Percentiles rank a stretch among this genome's conserved stretches.
phyloP scores from a whole-genome alignment of 2,888 invertebrate genomes.

The Acronicta aceris region DNA sequence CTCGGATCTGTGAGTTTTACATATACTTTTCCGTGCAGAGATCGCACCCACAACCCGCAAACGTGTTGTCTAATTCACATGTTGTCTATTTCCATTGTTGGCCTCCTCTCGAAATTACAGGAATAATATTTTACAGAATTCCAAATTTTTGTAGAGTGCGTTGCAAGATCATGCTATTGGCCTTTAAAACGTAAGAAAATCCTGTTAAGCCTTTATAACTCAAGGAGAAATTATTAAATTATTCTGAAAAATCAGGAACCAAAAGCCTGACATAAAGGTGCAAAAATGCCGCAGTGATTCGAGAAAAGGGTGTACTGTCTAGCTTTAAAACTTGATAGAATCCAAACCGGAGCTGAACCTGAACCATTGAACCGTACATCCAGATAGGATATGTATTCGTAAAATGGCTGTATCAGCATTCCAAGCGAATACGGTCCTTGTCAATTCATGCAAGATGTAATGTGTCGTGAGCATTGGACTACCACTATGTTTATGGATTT shows the following conservation, averaged over 20 bases:
- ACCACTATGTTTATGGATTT: slow-evolving; percentile 15
- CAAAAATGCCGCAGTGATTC: slow-evolving; percentile 38
- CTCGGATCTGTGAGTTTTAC: too few relatives aligned
- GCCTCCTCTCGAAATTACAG: too few relatives aligned
- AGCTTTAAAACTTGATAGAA: slow-evolving; percentile 40
- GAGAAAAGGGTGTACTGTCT: slow-evolving; percentile 21
- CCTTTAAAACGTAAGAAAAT: too few relatives aligned
- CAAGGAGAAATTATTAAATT: too few relatives aligned
- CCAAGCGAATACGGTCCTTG: slow-evolving; percentile 19
- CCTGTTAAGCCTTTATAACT: too few relatives aligned
- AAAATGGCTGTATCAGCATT: slow-evolving; percentile 23
- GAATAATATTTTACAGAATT: too few relatives aligned
- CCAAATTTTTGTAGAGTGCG: too few relatives aligned
- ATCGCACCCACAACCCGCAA: too few relatives aligned
- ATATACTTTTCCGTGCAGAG: too few relatives aligned
- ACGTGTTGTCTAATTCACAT: too few relatives aligned
- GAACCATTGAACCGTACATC: slow-evolving; percentile 24
- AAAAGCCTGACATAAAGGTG: slow-evolving; percentile 38
- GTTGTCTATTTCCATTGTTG: too few relatives aligned
- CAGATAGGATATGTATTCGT: slow-evolving; percentile 38
- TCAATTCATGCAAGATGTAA: slow-evolving; percentile 21
- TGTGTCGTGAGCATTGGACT: slow-evolving; percentile 25
- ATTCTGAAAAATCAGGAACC: slow-evolving; percentile 3
- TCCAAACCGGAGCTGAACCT: slow-evolving; percentile 14
- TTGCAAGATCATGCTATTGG: too few relatives aligned